Conservation (phyloP, 2,797 vertebrate genomes). For the Acanthis flammea region DNA sequence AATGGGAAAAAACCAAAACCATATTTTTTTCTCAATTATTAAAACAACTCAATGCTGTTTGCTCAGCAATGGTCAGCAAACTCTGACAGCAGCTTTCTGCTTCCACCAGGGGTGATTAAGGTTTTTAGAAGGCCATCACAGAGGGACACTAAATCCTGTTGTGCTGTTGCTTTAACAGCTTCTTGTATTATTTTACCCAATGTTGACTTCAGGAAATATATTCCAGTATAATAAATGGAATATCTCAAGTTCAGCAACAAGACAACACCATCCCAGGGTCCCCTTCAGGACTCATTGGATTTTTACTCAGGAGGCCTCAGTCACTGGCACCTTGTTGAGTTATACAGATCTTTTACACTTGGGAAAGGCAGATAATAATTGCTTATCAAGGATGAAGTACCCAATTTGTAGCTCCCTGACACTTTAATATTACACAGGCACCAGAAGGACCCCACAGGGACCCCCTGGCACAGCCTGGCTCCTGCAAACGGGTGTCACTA, state of each 20-base stretch:
- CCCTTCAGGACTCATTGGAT: constrained; percentile 78
- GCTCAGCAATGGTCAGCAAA: neutral
- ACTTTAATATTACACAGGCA: constrained; percentile 75
- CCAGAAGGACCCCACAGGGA: constrained; percentile 76
- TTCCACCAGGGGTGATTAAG: constrained; percentile 37
- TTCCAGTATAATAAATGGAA: constrained; percentile 65
- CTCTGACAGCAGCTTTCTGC: constrained; percentile 10
- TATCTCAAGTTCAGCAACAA: constrained; percentile 73
- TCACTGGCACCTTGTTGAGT: constrained; percentile 75
- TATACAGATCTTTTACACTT: constrained; percentile 73
- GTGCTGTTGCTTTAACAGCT: constrained; percentile 62
- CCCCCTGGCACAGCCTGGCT: constrained; percentile 70
- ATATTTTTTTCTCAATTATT: neutral
- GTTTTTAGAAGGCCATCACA: constrained; percentile 52
- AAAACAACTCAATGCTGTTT: neutral
- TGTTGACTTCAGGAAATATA: constrained; percentile 73
- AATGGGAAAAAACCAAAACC: neutral
- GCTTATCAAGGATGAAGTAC: constrained; percentile 78
- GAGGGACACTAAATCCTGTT: constrained; percentile 55
- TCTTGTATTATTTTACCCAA: constrained; percentile 64
- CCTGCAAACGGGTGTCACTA: constrained; percentile 67
- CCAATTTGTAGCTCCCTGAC: constrained; percentile 80
- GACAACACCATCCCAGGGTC: constrained; percentile 59
- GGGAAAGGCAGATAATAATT: constrained; percentile 80
- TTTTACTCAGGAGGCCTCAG: constrained; percentile 70